Conservation (phyloP, 2,797 vertebrate species). For the Chaetophractus vellerosus region DNA sequence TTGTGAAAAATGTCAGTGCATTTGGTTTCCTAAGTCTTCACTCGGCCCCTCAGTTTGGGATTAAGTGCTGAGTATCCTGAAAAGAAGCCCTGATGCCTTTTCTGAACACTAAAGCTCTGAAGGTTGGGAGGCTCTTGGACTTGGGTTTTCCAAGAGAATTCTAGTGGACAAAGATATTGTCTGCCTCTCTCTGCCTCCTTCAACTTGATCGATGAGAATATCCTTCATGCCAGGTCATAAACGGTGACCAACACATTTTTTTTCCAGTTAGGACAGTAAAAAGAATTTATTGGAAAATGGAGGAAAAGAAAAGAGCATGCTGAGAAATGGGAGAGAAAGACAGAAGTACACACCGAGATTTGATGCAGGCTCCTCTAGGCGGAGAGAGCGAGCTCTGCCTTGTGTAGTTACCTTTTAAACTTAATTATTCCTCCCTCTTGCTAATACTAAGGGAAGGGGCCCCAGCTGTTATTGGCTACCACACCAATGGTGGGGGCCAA, state of each 20-base stretch:
- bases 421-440: no score
- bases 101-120: background rate
- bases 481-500: no score
- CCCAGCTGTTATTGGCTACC: no score
- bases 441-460: no score
- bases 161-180: background rate
- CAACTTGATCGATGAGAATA: background rate
- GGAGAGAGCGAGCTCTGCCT: no score
- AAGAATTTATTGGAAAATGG: no score
- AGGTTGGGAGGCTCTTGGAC: background rate
- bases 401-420: no score
- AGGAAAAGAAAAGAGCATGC: no score
- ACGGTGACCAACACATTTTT: background rate
- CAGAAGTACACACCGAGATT: no score
- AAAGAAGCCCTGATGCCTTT: background rate
- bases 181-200: background rate
- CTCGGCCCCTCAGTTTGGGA: background rate
- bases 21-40: background rate
- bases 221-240: background rate
- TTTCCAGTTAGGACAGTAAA: no score
- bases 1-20: conserved; percentile 6
- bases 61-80: background rate
- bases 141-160: background rate
- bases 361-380: no score
- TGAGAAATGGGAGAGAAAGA: no score